These are phyloP conservation scores for Tethya wilhelma DNA, from an alignment of 37 sponge, comb jelly and placozoan species.

Conservation along the genomic window DNA sequence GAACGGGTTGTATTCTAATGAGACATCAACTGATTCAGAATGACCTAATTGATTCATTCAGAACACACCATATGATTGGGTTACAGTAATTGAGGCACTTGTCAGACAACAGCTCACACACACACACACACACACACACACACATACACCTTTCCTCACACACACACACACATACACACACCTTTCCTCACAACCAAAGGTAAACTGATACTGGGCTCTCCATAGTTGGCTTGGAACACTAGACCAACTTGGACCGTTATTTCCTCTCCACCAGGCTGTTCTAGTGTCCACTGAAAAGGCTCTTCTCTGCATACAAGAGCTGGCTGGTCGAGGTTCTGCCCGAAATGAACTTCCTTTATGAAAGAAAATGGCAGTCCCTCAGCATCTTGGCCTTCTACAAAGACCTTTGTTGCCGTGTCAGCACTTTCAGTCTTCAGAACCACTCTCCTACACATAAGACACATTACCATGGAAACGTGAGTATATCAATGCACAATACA, in stretches of 20 bases:
- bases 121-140: too few relatives aligned
- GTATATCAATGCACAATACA: background rate
- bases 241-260: constrained; percentile 10
- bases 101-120: background rate
- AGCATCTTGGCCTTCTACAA: constrained; percentile 35
- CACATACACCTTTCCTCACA: too few relatives aligned
- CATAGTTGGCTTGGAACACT: constrained; percentile 56
- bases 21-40: constrained; percentile 6
- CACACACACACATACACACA: background rate
- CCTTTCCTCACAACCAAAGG: constrained; percentile 6
- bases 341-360: constrained; percentile 33
- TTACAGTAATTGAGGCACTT: background rate
- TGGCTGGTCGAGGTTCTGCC: background rate
- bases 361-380: constrained; percentile 67
- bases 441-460: background rate
- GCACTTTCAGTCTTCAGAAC: background rate
- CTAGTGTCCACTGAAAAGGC: background rate
- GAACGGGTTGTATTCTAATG: constrained; percentile 61
- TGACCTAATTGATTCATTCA: too few relatives aligned
- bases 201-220: constrained; percentile 52
- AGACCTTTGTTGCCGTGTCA: constrained; percentile 4
- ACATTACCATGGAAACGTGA: background rate
- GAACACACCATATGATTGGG: constrained; percentile 6
- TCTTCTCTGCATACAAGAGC: background rate
- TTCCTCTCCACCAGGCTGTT: background rate